phyloP scores from a whole-genome alignment of 2,888 invertebrate species.

The Drosophila cognata region DNA sequence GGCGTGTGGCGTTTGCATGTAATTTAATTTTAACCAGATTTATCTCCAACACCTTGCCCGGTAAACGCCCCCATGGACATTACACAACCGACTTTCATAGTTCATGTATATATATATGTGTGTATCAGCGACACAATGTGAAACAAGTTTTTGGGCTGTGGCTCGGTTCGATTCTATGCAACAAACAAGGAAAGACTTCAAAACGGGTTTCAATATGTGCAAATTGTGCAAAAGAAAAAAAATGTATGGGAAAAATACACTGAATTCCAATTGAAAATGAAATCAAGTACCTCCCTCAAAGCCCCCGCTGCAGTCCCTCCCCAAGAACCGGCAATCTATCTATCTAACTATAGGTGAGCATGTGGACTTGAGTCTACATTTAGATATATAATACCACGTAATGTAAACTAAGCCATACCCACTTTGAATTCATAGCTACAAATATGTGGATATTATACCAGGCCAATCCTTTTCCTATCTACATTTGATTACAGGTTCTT shows the following conservation, averaged over 20 bases:
- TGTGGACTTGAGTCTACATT: conserved; percentile 46
- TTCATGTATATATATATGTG: conserved; percentile 13
- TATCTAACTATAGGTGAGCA: not conserved
- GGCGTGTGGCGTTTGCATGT: conserved; percentile 44
- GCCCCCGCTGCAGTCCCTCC: conserved; percentile 9
- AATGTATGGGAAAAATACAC: conserved; percentile 5
- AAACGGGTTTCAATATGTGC: conserved; percentile 67
- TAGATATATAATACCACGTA: conserved; percentile 12
- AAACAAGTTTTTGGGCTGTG: conserved; percentile 63
- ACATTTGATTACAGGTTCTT: conserved; percentile 11
- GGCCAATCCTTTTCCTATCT: conserved; percentile 5
- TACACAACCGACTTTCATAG: conserved; percentile 70
- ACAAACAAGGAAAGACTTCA: conserved; percentile 72
- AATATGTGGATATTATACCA: conserved; percentile 5
- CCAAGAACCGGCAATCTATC: conserved; percentile 37
- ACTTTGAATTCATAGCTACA: not conserved
- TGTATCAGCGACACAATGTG: conserved; percentile 12
- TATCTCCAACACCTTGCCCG: conserved; percentile 65
- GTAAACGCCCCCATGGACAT: conserved; percentile 64
- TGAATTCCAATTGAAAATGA: conserved; percentile 74
- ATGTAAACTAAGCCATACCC: conserved; percentile 9
- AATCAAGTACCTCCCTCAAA: conserved; percentile 40
- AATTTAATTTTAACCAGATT: conserved; percentile 65
- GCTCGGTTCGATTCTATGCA: conserved; percentile 64
- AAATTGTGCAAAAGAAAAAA: conserved; percentile 65